Conservation (phyloP, 2,113 vertebrate genomes). For the Machaerirhynchus nigripectus region DNA sequence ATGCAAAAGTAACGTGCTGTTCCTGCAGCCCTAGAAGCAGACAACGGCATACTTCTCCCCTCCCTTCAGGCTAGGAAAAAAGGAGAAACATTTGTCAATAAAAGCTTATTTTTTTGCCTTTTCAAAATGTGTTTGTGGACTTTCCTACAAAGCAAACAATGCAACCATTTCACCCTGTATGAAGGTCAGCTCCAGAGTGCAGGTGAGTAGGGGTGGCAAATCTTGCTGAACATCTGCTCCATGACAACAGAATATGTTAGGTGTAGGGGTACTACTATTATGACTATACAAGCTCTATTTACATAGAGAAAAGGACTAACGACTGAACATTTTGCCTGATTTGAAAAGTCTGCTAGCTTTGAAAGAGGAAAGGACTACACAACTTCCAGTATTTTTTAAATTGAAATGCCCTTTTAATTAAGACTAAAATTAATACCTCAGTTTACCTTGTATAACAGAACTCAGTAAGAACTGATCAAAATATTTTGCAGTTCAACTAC, state of each 20-base stretch:
- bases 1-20: background rate
- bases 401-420: background rate
- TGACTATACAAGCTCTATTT: background rate
- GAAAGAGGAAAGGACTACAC: background rate
- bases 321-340: background rate
- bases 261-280: background rate
- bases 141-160: background rate
- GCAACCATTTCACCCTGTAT: background rate
- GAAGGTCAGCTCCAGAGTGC: background rate
- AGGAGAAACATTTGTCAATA: background rate
- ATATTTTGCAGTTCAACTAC: background rate
- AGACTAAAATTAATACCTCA: background rate
- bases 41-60: background rate
- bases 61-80: constrained; percentile 10
- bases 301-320: background rate
- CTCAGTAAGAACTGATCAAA: background rate
- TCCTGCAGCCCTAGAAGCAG: background rate
- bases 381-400: background rate
- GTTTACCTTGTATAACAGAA: background rate
- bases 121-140: background rate
- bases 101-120: background rate
- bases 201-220: background rate
- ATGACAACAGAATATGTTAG: background rate
- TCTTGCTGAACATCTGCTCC: background rate
- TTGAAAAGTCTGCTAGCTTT: background rate